Percentiles rank a stretch among this genome's conserved stretches.
Conservation (phyloP, 1,140 invertebrate species). For the Drosophila navojoa region DNA sequence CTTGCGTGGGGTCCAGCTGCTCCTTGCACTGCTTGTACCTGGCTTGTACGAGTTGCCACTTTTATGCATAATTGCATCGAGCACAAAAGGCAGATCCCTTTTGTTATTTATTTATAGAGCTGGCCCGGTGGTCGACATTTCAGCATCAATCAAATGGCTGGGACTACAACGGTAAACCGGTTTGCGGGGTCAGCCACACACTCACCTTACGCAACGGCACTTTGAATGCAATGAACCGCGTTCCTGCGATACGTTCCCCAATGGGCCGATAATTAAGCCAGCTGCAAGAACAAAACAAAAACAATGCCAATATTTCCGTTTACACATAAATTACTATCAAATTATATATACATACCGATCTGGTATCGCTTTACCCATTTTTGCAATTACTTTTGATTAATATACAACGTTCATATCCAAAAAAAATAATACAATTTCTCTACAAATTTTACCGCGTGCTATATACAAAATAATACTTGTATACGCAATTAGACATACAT, state of each 20-base stretch:
- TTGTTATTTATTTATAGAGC: conserved; percentile 77
- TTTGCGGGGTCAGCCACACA: conserved; percentile 71
- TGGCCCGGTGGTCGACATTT: conserved; percentile 59
- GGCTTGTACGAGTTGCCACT: conserved; percentile 73
- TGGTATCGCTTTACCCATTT: conserved; percentile 55
- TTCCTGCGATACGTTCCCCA: conserved; percentile 87
- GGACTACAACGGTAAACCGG: conserved; percentile 53
- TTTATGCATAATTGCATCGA: conserved; percentile 78
- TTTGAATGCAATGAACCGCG: conserved; percentile 90
- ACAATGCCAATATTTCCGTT: background rate
- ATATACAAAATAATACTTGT: background rate
- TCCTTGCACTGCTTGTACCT: background rate
- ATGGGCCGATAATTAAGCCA: conserved; percentile 89
- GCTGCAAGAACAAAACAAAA: conserved; percentile 84
- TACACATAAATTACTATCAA: too few relatives aligned
- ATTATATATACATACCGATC: conserved; percentile 42
- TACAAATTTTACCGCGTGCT: conserved; percentile 14
- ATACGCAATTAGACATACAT: conserved; percentile 5
- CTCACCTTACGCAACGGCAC: conserved; percentile 90
- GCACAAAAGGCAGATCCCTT: conserved; percentile 51
- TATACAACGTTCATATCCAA: background rate
- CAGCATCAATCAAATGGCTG: conserved; percentile 64
- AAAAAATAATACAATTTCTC: background rate
- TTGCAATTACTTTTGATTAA: background rate
- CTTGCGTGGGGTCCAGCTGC: conserved; percentile 58